Evolutionary conservation across 1,140 invertebrate genomes (phyloP), one percentile per base, ranked within the genome.

Genomic region (Drosophila orena): DNA sequence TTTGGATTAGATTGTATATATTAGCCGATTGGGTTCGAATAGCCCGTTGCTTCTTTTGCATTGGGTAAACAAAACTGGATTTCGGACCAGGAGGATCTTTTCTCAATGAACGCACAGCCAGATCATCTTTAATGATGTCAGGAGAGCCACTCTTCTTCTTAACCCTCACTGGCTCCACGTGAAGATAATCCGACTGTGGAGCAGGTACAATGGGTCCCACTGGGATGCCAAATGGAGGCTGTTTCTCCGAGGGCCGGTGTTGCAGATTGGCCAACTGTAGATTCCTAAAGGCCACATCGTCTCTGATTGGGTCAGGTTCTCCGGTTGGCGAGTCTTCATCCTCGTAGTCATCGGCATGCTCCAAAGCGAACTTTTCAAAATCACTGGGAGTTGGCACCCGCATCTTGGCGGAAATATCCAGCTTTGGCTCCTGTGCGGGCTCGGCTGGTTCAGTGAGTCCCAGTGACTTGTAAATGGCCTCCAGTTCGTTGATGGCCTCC

Each of bases 191-290:
- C 69, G 94, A 96, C 50, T 95, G 94, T 0, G 97, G 94, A 1
- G 91, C 84, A 7, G 95, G 94, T 0, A 96, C 94, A 5, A 97
- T 94, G 8, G 96, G 97, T 5, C 96, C 96, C 10, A 98, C 81
- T 0, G 97, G 97, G 80, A 98, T 98, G 14, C 97, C 97, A 92
- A 98, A 98, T 1, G 96, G 97, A 24, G 97, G 97, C 86, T 98
- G 97, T 7, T 96, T 96, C 59, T 97, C 96, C 1, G 94, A 77
- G 2, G 96, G 94, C 85, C 95, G 96, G 24, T 95, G 92, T 14
- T 94, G 94, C 86, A 95, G 95, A 77, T 96, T 97, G 1, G 95
- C 95, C 84, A 96, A 94, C 80, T 95, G 95, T 54, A 97, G 95
- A 76, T 95, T 97, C 70, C 97, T 93, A 90, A 96, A 97, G 4